Conservation (phyloP, 2,797 vertebrate genomes). For the Rhabdomys pumilio region DNA sequence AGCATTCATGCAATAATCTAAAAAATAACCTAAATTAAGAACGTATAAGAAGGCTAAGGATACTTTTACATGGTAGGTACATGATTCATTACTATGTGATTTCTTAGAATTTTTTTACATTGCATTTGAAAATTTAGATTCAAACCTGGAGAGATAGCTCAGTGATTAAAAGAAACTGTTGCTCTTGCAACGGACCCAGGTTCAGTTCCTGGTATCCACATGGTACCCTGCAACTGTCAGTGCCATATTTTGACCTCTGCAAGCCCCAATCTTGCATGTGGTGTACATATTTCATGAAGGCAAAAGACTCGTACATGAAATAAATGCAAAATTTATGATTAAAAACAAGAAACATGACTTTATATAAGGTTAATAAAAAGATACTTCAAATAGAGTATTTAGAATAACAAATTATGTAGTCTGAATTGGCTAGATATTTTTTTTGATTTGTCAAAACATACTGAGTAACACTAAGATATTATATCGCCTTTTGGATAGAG, state of each 20-base stretch:
- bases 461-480: neutral
- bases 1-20: constrained; percentile 44
- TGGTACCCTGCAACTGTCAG: too few species aligned
- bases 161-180: neutral
- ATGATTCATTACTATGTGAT: neutral
- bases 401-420: neutral
- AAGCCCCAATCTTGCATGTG: too few species aligned
- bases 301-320: neutral
- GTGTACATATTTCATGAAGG: neutral
- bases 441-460: constrained; percentile 57
- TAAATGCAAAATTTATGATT: neutral
- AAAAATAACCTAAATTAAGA: constrained; percentile 23
- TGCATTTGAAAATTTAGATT: constrained; percentile 37
- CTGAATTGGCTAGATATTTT: neutral
- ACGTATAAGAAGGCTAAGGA: constrained; percentile 27
- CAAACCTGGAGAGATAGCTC: neutral
- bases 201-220: neutral
- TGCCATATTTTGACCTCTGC: neutral
- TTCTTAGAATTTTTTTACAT: neutral
- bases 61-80: neutral
- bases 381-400: neutral
- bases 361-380: neutral
- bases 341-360: neutral
- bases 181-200: neutral
- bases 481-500: constrained; percentile 46